A percentile compares a stretch with the other conserved stretches of the same genome.
Evolutionary conservation across 2,888 invertebrate species (phyloP).

Genomic region (Cephus runcator): DNA sequence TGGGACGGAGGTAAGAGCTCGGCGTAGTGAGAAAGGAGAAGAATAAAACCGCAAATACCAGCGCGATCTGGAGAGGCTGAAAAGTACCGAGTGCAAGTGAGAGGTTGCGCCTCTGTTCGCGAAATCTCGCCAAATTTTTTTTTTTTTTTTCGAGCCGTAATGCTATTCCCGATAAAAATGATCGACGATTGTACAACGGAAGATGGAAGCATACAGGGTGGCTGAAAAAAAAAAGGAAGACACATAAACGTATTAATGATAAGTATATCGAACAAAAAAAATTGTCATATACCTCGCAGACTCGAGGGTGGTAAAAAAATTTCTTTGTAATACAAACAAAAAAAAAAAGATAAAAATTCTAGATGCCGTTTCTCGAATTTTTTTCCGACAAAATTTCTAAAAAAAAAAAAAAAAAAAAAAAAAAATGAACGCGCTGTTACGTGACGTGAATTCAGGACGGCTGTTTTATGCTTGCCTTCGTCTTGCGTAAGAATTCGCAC

Average conservation of each 20-base stretch:
- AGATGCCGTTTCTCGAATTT: not conserved
- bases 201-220: not conserved
- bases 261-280: not conserved
- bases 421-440: not conserved
- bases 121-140: not conserved
- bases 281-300: not conserved
- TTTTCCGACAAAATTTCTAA: not conserved
- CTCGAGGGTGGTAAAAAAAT: not conserved
- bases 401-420: not conserved
- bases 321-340: not conserved
- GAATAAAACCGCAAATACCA: constrained; percentile 3
- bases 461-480: not conserved
- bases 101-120: not conserved
- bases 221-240: not conserved
- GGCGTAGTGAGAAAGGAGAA: not conserved
- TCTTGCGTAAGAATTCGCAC: not conserved
- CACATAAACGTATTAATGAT: too few species aligned
- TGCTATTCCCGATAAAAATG: not conserved
- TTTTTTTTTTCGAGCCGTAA: not conserved
- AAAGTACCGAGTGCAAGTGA: not conserved
- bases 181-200: not conserved
- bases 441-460: not conserved
- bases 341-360: not conserved
- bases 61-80: not conserved
- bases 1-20: not conserved